Evolutionary conservation across 2,113 vertebrate species (phyloP).

Genomic region (Lamprotornis superbus): DNA sequence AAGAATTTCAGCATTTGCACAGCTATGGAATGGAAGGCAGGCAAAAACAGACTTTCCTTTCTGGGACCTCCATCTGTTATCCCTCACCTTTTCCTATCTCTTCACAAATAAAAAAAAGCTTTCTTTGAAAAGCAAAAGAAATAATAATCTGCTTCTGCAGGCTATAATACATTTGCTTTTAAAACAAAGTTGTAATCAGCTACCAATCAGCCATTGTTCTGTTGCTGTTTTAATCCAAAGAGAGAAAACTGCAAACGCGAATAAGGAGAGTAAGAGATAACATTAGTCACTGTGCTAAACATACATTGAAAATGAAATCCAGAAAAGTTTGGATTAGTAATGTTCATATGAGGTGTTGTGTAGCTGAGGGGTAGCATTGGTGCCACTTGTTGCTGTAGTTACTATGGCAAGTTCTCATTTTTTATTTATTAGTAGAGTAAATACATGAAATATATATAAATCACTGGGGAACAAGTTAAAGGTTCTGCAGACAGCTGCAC

Average conservation of each 20-base stretch:
- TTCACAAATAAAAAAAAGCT: neutral
- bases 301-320: neutral
- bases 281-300: neutral
- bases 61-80: slow-evolving; percentile 4
- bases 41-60: slow-evolving; percentile 2
- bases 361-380: neutral
- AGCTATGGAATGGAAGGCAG: slow-evolving; percentile 23
- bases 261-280: neutral
- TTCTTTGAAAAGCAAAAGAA: neutral
- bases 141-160: neutral
- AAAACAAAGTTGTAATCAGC: neutral
- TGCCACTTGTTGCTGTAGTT: slow-evolving; percentile 56
- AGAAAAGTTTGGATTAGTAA: neutral
- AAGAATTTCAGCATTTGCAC: slow-evolving; percentile 46
- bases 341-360: neutral
- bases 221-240: neutral
- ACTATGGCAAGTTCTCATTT: slow-evolving; percentile 31
- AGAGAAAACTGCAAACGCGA: neutral
- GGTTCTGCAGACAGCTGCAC: slow-evolving; percentile 26
- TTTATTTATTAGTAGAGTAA: slow-evolving; percentile 54
- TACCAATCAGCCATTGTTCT: neutral
- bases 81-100: neutral
- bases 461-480: slow-evolving; percentile 29
- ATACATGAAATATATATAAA: slow-evolving; percentile 56
- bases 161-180: neutral